Conservation (phyloP, 1,140 invertebrate genomes). For the Branchinecta lindahli region DNA sequence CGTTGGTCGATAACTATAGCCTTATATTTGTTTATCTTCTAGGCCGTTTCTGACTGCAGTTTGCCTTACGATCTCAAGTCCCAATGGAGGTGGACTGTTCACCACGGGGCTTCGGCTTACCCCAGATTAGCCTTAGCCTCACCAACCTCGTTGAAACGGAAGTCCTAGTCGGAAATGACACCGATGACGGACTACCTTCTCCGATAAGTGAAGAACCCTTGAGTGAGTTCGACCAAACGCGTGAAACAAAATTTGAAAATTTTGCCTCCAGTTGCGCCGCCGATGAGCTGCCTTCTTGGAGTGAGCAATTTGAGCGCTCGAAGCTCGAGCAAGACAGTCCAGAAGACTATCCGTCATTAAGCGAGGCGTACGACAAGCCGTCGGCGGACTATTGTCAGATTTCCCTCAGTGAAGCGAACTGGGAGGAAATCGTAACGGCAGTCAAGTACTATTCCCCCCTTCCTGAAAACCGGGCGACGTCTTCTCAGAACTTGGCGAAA, state of each 20-base stretch:
- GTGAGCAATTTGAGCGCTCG: background rate
- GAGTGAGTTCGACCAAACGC: background rate
- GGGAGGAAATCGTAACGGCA: background rate
- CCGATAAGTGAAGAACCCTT: background rate
- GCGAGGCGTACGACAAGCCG: background rate
- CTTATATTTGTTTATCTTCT: too few species aligned
- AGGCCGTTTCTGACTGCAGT: too few species aligned
- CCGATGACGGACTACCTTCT: background rate
- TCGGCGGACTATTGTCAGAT: background rate
- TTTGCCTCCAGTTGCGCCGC: background rate
- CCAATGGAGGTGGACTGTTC: background rate
- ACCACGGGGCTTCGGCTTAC: background rate
- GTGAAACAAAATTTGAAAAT: slow-evolving; percentile 12
- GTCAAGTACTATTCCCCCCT: background rate
- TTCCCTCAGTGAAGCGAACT: background rate
- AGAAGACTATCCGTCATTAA: slow-evolving; percentile 2
- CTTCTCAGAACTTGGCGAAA: background rate
- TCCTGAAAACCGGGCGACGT: background rate
- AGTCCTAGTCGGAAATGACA: slow-evolving; percentile 18
- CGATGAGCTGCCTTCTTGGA: background rate
- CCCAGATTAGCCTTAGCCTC: slow-evolving; percentile 9
- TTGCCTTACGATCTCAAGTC: background rate
- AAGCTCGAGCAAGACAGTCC: background rate
- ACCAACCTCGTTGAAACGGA: slow-evolving; percentile 18
- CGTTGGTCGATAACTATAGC: too few species aligned